These are phyloP conservation scores for Cerceris ruficornis DNA, from an alignment of 2,888 invertebrate species.

Conservation along the genomic window DNA sequence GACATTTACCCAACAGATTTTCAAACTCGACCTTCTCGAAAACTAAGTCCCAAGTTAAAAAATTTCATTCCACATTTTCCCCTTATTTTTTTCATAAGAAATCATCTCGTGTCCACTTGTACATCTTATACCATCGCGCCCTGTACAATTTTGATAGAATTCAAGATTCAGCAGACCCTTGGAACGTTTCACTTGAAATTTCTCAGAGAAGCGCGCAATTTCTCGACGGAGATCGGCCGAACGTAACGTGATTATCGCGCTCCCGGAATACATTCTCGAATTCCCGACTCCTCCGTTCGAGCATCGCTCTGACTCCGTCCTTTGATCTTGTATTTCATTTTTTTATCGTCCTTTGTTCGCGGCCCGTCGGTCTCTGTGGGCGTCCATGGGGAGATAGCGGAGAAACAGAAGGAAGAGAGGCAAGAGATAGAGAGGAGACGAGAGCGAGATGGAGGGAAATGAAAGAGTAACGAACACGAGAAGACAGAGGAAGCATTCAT, in stretches of 20 bases:
- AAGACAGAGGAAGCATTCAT: constrained; percentile 53
- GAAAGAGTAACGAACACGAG: constrained; percentile 5
- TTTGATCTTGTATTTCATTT: constrained; percentile 27
- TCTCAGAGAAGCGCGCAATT: background rate
- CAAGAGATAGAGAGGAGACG: constrained; percentile 5
- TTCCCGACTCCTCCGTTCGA: background rate
- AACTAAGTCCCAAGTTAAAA: too few species aligned
- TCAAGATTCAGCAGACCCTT: too few species aligned
- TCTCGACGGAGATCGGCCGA: too few species aligned
- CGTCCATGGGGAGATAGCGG: constrained; percentile 37
- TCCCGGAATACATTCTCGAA: constrained; percentile 3
- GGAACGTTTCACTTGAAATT: too few species aligned
- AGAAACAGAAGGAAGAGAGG: constrained; percentile 12
- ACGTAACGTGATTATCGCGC: constrained; percentile 2
- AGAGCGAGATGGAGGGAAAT: background rate
- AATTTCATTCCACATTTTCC: too few species aligned
- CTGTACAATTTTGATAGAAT: too few species aligned
- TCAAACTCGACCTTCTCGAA: too few species aligned
- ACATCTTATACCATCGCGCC: too few species aligned
- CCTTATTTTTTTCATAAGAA: too few species aligned
- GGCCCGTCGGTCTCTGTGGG: constrained; percentile 16
- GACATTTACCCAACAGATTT: too few species aligned
- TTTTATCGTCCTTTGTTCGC: constrained; percentile 42
- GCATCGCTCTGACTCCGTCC: background rate
- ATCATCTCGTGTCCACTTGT: too few species aligned